Conservation (phyloP, 2,888 invertebrate species). For the Drosophila buzzatii region DNA sequence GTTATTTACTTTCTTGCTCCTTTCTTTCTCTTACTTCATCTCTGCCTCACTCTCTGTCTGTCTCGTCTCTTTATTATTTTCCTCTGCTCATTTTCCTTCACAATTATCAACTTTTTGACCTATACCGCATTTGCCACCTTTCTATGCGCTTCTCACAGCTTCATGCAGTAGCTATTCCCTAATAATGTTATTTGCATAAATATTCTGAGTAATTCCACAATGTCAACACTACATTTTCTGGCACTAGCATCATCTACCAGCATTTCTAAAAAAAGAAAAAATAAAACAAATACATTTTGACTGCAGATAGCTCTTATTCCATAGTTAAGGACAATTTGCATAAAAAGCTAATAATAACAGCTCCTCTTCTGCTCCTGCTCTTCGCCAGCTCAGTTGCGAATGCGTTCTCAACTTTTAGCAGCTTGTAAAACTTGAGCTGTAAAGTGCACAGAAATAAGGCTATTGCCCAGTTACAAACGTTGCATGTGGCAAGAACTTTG, state of each 20-base stretch:
- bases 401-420: slow-evolving; percentile 20
- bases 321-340: slow-evolving; percentile 6
- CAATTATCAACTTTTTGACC: neutral
- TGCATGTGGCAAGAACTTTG: slow-evolving; percentile 38
- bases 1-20: too few species aligned
- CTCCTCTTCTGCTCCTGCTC: neutral
- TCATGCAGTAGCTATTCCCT: neutral
- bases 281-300: neutral
- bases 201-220: neutral
- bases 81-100: neutral
- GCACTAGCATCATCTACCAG: slow-evolving; percentile 7
- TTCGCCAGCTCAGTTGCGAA: slow-evolving; percentile 4
- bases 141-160: neutral
- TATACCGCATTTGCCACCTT: neutral
- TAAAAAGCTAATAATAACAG: slow-evolving; percentile 23
- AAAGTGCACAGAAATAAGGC: slow-evolving; percentile 24
- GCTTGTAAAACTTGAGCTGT: slow-evolving; percentile 14
- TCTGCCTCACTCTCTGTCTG: too few species aligned
- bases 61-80: too few species aligned
- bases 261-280: neutral
- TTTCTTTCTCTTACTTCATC: too few species aligned
- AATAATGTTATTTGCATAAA: neutral
- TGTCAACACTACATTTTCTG: neutral
- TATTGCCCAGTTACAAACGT: slow-evolving; percentile 27
- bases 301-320: neutral